Evolutionary conservation across 2,113 vertebrate genomes (phyloP).

Genomic region (Scopus umbretta): DNA sequence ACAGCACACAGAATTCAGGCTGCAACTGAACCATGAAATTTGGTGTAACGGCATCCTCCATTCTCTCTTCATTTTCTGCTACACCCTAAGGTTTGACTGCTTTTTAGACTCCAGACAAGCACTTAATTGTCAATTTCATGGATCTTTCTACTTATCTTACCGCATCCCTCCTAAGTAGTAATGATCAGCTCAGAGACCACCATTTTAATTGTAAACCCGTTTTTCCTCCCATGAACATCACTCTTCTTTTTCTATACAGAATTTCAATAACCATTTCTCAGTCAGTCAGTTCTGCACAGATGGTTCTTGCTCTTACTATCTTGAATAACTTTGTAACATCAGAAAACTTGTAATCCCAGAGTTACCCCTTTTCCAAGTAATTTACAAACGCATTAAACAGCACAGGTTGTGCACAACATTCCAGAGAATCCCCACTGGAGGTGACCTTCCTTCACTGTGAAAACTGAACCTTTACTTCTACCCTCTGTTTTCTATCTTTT

Average conservation of each 20-base stretch:
- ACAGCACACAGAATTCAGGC: not conserved
- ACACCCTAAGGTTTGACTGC: not conserved
- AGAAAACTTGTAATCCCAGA: not conserved
- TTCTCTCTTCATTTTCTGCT: not conserved
- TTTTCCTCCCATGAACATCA: not conserved
- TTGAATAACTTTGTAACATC: not conserved
- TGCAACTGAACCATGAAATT: not conserved
- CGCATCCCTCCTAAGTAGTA: not conserved
- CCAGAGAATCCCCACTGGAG: not conserved
- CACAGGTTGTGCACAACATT: not conserved
- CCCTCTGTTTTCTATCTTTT: not conserved
- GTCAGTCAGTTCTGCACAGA: not conserved
- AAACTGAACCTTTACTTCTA: not conserved
- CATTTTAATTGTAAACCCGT: not conserved
- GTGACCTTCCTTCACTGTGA: not conserved
- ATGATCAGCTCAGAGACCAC: not conserved
- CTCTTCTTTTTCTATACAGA: not conserved
- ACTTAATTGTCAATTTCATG: not conserved
- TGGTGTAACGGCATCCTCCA: not conserved
- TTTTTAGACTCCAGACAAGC: not conserved
- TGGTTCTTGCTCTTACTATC: not conserved
- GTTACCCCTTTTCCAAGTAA: not conserved
- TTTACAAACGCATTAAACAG: not conserved
- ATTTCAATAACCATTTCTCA: not conserved
- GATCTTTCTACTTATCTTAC: not conserved